Evolutionary conservation across 1,140 invertebrate species (phyloP).

Genomic region (Drosophila paulistorum): DNA sequence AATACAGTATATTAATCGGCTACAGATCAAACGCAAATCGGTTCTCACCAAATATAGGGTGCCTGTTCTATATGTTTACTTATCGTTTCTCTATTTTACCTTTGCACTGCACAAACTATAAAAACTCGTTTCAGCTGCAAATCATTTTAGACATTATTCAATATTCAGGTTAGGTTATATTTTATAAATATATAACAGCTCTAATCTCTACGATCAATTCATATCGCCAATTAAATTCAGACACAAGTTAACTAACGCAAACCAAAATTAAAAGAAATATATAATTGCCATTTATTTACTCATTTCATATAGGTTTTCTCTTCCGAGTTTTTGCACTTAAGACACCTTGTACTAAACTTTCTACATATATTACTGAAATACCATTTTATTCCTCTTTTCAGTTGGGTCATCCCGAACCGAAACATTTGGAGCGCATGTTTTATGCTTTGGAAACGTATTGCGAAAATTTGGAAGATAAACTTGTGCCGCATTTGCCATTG

Average conservation of each 20-base stretch:
- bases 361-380: not conserved
- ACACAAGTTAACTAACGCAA: too few species aligned
- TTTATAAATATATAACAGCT: too few species aligned
- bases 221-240: too few species aligned
- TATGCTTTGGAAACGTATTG: slow-evolving; percentile 92
- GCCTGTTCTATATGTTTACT: slow-evolving; percentile 18
- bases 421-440: slow-evolving; percentile 89
- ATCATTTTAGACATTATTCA: not conserved
- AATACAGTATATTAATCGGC: slow-evolving; percentile 64
- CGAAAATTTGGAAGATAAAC: slow-evolving; percentile 89
- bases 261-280: too few species aligned
- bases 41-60: slow-evolving; percentile 74
- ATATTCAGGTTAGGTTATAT: not conserved
- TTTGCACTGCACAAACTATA: slow-evolving; percentile 25
- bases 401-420: slow-evolving; percentile 85
- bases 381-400: slow-evolving; percentile 36
- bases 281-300: too few species aligned
- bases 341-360: too few species aligned
- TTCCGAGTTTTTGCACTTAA: too few species aligned
- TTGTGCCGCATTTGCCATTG: slow-evolving; percentile 88
- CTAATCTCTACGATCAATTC: too few species aligned
- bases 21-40: slow-evolving; percentile 76
- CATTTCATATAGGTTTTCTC: too few species aligned
- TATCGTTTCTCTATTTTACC: slow-evolving; percentile 13
- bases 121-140: slow-evolving; percentile 1